Evolutionary conservation across 2,797 vertebrate species (phyloP).

Genomic region (Darevskia nairensis): DNA sequence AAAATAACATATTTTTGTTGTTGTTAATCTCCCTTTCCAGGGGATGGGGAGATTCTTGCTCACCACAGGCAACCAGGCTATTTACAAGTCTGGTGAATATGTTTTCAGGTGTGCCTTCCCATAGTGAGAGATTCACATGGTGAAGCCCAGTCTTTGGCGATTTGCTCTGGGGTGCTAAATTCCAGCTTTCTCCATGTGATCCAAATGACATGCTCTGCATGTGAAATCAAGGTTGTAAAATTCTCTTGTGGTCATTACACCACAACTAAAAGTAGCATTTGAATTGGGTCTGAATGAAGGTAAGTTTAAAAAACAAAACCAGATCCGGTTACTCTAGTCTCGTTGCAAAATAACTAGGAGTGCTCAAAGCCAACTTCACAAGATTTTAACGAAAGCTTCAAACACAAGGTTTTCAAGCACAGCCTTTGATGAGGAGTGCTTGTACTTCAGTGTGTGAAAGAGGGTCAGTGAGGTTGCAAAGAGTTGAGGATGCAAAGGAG

Average conservation of each 20-base stretch:
- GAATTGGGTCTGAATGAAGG: not conserved
- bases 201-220: not conserved
- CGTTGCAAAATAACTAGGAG: not conserved
- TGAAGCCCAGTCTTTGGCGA: not conserved
- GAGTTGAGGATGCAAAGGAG: accelerated
- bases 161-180: not conserved
- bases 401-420: not conserved
- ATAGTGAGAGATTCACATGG: not conserved
- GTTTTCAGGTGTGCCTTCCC: not conserved
- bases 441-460: not conserved
- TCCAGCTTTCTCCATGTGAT: not conserved
- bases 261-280: not conserved
- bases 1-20: no score
- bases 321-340: not conserved
- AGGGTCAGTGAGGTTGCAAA: not conserved
- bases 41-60: not conserved
- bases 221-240: not conserved
- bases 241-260: no score
- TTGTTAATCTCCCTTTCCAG: no score
- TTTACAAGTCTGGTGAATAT: not conserved
- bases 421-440: not conserved
- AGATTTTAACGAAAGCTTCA: not conserved
- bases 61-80: not conserved
- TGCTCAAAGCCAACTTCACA: not conserved
- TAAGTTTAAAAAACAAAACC: not conserved